These are phyloP conservation scores for Pandemis heparana DNA, from an alignment of 2,888 invertebrate species.

Conservation along the genomic window DNA sequence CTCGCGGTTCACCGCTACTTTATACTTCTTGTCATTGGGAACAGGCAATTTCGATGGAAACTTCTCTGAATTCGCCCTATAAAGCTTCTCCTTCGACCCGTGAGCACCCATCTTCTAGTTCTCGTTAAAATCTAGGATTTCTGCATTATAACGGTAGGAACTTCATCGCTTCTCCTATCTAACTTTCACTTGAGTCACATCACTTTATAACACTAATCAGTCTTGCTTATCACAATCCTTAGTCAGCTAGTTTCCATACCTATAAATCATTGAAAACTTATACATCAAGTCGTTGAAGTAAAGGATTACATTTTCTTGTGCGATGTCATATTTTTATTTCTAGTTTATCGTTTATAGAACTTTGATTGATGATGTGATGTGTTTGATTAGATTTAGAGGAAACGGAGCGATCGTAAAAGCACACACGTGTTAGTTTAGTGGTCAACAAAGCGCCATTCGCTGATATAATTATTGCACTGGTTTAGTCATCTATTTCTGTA, in stretches of 20 bases:
- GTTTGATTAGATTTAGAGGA: slow-evolving; percentile 33
- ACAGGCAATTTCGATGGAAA: slow-evolving; percentile 84
- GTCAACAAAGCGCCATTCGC: slow-evolving; percentile 76
- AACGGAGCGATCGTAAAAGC: slow-evolving; percentile 50
- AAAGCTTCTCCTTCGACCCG: slow-evolving; percentile 91
- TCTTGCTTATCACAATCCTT: slow-evolving; percentile 47
- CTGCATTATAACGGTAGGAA: slow-evolving; percentile 58
- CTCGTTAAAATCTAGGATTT: slow-evolving; percentile 72
- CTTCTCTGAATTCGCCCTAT: slow-evolving; percentile 88
- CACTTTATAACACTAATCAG: slow-evolving; percentile 53
- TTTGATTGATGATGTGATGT: slow-evolving; percentile 28
- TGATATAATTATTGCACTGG: slow-evolving; percentile 83
- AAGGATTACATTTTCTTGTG: slow-evolving; percentile 39
- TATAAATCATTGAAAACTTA: slow-evolving; percentile 19
- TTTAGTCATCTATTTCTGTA: slow-evolving; percentile 75
- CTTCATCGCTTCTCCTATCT: slow-evolving; percentile 52
- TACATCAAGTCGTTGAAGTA: slow-evolving; percentile 21
- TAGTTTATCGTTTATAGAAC: slow-evolving; percentile 11
- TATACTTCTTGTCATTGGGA: slow-evolving; percentile 85
- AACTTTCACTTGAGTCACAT: slow-evolving; percentile 63
- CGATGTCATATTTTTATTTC: slow-evolving; percentile 60
- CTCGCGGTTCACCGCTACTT: slow-evolving; percentile 87
- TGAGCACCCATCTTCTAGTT: slow-evolving; percentile 89
- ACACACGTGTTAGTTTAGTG: slow-evolving; percentile 63
- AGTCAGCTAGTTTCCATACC: slow-evolving; percentile 36